Evolutionary conservation across 2,113 vertebrate genomes (phyloP).

Genomic region (Bos javanicus): DNA sequence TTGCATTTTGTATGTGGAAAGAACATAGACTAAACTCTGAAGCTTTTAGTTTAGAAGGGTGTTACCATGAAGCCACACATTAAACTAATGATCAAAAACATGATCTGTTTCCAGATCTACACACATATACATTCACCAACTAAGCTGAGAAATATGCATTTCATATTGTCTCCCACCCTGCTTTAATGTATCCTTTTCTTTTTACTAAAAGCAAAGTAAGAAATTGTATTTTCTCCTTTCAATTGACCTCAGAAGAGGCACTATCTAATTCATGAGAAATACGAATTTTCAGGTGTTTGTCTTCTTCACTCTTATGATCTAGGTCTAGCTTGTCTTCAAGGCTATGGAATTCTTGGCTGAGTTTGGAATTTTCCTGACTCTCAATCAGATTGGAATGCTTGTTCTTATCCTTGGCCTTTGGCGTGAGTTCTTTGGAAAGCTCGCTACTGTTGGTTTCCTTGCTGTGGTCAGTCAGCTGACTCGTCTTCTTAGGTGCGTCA

Average conservation of each 20-base stretch:
- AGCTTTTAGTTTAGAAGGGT: conserved; percentile 40
- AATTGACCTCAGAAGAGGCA: conserved; percentile 57
- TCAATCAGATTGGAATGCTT: conserved; percentile 24
- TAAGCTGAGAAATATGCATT: conserved; percentile 37
- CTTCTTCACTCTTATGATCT: conserved; percentile 18
- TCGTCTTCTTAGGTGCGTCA: conserved; percentile 37
- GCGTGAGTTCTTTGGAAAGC: not conserved
- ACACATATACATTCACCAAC: conserved; percentile 34
- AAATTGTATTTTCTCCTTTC: not conserved
- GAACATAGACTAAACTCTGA: conserved; percentile 6
- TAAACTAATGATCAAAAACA: conserved; percentile 11
- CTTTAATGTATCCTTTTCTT: not conserved
- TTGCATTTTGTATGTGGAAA: conserved; percentile 40
- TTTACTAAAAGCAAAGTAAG: conserved; percentile 54
- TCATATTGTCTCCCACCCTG: not conserved
- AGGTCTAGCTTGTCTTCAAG: conserved; percentile 60
- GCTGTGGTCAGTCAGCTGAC: not conserved
- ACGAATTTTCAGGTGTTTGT: not conserved
- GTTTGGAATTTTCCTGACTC: conserved; percentile 33
- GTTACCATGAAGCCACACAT: conserved; percentile 23
- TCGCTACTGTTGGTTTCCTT: conserved; percentile 64
- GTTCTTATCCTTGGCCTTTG: not conserved
- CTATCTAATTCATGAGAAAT: conserved; percentile 66
- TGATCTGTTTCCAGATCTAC: not conserved
- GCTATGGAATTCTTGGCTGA: not conserved